Evolutionary conservation across 64 coral and sea anemone genomes (phyloP).

Genomic region (Platygyra sinensis): DNA sequence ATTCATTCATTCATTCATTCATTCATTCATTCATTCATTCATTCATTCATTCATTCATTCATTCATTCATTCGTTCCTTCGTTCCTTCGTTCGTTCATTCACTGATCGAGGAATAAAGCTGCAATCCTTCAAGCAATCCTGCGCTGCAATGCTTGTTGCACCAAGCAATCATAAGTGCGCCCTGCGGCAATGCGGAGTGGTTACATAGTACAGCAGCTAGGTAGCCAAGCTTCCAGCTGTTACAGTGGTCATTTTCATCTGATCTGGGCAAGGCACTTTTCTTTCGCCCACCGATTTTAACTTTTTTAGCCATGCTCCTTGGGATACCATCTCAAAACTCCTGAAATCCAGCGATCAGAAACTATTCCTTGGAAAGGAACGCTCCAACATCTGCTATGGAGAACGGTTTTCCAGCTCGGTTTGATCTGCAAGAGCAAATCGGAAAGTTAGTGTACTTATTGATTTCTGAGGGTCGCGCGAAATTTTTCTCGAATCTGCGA

Average conservation of each 20-base stretch:
- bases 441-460: constrained; percentile 82
- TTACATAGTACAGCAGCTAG: background rate
- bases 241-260: constrained; percentile 19
- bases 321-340: background rate
- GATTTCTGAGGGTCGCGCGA: background rate
- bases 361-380: background rate
- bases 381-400: constrained; percentile 61
- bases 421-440: constrained; percentile 95
- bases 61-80: no score
- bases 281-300: background rate
- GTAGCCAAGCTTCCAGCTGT: constrained; percentile 46
- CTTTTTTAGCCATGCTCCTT: background rate
- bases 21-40: no score
- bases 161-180: no score
- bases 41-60: no score
- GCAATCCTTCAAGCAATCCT: no score
- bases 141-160: no score
- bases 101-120: no score
- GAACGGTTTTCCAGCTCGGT: constrained; percentile 88
- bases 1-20: no score
- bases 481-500: background rate
- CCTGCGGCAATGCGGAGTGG: background rate
- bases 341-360: constrained; percentile 24
- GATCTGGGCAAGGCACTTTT: constrained; percentile 30
- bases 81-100: no score